Evolutionary conservation across 2,113 vertebrate genomes (phyloP).

Genomic region (Heterotis niloticus): DNA sequence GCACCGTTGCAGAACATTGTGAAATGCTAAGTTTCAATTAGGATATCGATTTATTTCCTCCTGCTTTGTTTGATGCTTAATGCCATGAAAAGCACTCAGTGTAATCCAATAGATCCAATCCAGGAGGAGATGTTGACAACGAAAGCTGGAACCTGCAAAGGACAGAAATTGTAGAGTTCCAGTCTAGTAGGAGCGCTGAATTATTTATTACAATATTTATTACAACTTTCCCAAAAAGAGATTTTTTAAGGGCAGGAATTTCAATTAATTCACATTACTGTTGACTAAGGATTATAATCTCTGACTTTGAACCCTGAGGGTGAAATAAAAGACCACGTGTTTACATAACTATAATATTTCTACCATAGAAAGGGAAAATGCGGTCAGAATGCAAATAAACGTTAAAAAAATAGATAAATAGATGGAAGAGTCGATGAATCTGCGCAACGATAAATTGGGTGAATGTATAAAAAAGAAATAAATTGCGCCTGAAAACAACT

Average conservation of each 20-base stretch:
- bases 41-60: constrained; percentile 54
- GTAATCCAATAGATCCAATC: constrained; percentile 49
- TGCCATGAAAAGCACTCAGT: constrained; percentile 40
- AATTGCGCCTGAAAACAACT: neutral
- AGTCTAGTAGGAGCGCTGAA: constrained; percentile 25
- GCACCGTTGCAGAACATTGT: constrained; percentile 40
- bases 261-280: constrained; percentile 24
- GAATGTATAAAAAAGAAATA: neutral
- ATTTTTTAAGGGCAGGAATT: constrained; percentile 16
- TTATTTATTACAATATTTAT: constrained; percentile 26
- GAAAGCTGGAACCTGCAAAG: constrained; percentile 41
- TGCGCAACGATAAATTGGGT: neutral
- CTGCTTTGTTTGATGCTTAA: constrained; percentile 48
- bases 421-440: neutral
- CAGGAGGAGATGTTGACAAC: constrained; percentile 30
- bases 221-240: neutral
- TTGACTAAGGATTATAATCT: constrained; percentile 4
- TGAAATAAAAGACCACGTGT: neutral
- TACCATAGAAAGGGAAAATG: neutral
- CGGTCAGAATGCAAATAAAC: too few species aligned
- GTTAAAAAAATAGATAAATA: neutral
- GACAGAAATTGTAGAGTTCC: constrained; percentile 20
- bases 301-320: constrained; percentile 11
- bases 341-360: neutral
- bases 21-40: constrained; percentile 53